Evolutionary conservation across 64 coral and sea anemone genomes (phyloP), one percentile per base, ranked within the genome.

Genomic region (Exaiptasia diaphana): DNA sequence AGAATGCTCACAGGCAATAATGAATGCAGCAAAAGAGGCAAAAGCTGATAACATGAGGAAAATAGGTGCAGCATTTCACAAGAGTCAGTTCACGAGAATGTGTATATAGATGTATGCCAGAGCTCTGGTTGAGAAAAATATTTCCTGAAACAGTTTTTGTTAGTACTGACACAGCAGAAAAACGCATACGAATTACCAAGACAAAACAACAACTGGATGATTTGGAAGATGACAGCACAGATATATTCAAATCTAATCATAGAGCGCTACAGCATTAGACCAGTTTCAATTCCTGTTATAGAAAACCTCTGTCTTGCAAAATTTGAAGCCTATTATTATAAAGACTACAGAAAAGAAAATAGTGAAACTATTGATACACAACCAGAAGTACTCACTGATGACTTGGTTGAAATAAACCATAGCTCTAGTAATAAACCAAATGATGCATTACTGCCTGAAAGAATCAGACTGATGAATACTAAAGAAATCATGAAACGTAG

Each of bases 21-120:
- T 77, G 55, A 87, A 87, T 87, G 73, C 60, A 53, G 73, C 84
- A 67, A 87, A 87, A 87, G 73, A 87, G 63, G 84, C 84, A 41
- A 85, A 64, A 71, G 67, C 69, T 44, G 18, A 53, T 39, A 87
- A 87, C 49, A 46, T 87, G 74, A 70, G 44, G 37, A 77, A 77
- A 68, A 78, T 77, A 76, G 69, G 82, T 75, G 82, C 82, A 26
- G 82, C 82, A 31, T 85, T 61, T 73, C 69, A 85, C 68, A 63
- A 70, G 75, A 60, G 82, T 85, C 24, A 85, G 82, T 55, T 85
- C 70, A 48, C 80, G 72, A 83, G 80, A 83, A 83, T 71, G 80
- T 72, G 80, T 83, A 10, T 85, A 85, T 27, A 61, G 78, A 67
- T 64, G 58, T 49, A 81, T 81, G 78, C 78, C 78, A 65, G 59